Evolutionary conservation across 2,888 invertebrate species (phyloP).

Genomic region (Lepidochrysops patricia): DNA sequence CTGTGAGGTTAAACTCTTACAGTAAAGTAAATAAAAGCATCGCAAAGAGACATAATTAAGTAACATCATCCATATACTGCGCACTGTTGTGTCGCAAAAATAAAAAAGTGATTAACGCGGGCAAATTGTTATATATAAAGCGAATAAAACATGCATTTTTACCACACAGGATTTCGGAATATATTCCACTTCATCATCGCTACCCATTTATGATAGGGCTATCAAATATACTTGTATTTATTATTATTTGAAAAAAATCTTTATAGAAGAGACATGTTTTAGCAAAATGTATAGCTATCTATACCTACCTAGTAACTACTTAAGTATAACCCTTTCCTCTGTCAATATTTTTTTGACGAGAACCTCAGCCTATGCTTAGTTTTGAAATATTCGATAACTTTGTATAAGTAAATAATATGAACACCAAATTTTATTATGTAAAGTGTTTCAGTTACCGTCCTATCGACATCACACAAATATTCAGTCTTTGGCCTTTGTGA

Average conservation of each 20-base stretch:
- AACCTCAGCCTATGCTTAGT: no score
- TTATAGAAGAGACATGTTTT: no score
- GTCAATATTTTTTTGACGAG: no score
- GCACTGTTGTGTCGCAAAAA: neutral
- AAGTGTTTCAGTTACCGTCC: neutral
- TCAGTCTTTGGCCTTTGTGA: neutral
- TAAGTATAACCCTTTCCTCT: no score
- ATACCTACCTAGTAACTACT: no score
- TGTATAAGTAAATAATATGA: no score
- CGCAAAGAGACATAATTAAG: constrained; percentile 2
- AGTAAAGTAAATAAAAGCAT: neutral
- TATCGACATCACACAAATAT: neutral
- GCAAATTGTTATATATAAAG: constrained; percentile 1
- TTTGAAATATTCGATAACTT: no score
- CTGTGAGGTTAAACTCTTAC: neutral
- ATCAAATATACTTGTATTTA: neutral
- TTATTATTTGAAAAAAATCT: no score
- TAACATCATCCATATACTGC: neutral
- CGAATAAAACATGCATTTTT: constrained; percentile 3
- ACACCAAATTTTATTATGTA: no score
- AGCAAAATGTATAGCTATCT: no score
- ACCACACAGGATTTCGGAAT: constrained; percentile 2
- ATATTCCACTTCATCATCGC: constrained; percentile 10
- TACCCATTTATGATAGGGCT: constrained; percentile 5
- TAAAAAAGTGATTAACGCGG: neutral